A percentile compares a stretch with the other conserved stretches of the same genome.
These are phyloP conservation scores for Panorpa germanica DNA, from an alignment of 2,888 invertebrate species.

Conservation along the genomic window DNA sequence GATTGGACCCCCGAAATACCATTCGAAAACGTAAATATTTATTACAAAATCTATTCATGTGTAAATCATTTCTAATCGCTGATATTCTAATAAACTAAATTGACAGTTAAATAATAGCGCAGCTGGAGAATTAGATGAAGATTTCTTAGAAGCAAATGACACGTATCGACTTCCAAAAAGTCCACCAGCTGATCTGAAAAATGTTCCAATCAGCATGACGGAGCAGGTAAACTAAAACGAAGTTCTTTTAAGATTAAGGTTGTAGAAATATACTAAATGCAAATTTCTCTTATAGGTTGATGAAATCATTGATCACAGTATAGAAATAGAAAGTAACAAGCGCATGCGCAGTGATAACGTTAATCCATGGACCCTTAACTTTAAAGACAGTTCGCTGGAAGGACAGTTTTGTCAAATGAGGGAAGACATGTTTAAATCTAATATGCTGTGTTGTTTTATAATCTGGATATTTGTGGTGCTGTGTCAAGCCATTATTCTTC, in stretches of 20 bases:
- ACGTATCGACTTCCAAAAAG: constrained; percentile 18
- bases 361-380: constrained; percentile 69
- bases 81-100: not conserved
- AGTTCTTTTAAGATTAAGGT: not conserved
- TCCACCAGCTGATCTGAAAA: constrained; percentile 20
- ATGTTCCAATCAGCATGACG: no score
- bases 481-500: constrained; percentile 57
- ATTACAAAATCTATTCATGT: constrained; percentile 1
- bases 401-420: constrained; percentile 67
- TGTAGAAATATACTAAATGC: no score
- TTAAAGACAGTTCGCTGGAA: constrained; percentile 66
- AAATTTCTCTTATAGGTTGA: constrained; percentile 39
- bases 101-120: constrained; percentile 24
- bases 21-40: constrained; percentile 57
- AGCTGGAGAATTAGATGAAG: constrained; percentile 21
- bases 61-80: constrained; percentile 3
- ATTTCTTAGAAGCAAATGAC: constrained; percentile 14
- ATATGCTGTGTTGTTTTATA: constrained; percentile 80
- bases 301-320: constrained; percentile 65
- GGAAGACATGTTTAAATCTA: constrained; percentile 88
- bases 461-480: constrained; percentile 77
- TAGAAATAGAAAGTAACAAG: constrained; percentile 79
- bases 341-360: constrained; percentile 76
- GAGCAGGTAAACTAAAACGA: not conserved
- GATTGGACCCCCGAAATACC: constrained; percentile 89